Conservation (phyloP, 2,888 invertebrate genomes). For the Odontothrips loti region DNA sequence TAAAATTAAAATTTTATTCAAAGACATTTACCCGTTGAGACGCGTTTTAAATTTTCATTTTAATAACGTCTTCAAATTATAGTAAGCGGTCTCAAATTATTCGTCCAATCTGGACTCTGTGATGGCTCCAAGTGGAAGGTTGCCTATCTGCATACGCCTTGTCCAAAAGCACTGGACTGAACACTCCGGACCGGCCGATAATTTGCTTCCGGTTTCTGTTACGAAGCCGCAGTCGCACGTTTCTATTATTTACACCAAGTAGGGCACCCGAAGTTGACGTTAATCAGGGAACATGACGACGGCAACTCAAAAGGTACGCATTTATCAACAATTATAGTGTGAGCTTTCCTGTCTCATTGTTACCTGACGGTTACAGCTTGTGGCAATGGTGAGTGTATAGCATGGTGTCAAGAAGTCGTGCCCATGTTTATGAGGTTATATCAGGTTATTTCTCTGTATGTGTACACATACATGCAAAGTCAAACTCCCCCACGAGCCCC, state of each 20-base stretch:
- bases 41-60: too few species aligned
- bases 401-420: background rate
- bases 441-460: background rate
- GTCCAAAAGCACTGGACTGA: too few species aligned
- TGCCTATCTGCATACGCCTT: background rate
- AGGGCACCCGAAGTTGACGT: background rate
- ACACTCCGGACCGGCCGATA: background rate
- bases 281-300: background rate
- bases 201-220: background rate
- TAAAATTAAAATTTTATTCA: too few species aligned
- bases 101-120: too few species aligned
- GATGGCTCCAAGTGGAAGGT: too few species aligned
- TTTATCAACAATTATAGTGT: background rate
- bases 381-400: background rate
- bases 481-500: background rate
- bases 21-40: too few species aligned
- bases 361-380: background rate
- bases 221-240: background rate
- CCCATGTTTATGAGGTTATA: slow-evolving; percentile 1
- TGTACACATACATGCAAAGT: background rate
- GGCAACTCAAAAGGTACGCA: slow-evolving; percentile 5
- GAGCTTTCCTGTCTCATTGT: background rate
- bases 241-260: background rate
- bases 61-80: too few species aligned
- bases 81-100: too few species aligned